A percentile compares a stretch with the other conserved stretches of the same genome.
Conservation (phyloP, 2,113 vertebrate species). For the Corythornis madagascariensis region DNA sequence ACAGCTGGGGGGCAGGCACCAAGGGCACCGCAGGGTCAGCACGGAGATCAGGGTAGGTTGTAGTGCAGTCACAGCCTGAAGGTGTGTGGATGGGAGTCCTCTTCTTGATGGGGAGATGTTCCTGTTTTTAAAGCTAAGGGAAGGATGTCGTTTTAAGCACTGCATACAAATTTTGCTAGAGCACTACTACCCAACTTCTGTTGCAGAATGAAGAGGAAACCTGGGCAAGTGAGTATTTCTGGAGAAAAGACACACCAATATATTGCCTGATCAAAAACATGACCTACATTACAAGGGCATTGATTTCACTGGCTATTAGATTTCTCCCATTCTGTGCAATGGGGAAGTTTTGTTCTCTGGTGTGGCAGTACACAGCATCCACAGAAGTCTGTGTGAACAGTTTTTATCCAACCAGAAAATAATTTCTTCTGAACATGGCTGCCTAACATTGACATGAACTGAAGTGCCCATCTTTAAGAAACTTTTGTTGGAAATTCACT, state of each 20-base stretch:
- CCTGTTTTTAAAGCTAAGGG: not conserved
- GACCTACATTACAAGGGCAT: not conserved
- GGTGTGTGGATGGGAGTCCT: not conserved
- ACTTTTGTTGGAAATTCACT: not conserved
- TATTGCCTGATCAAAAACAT: not conserved
- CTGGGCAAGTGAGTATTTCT: not conserved
- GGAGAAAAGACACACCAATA: not conserved
- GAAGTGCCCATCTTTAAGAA: not conserved
- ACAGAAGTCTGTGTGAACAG: not conserved
- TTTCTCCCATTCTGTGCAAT: not conserved
- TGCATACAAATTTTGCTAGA: not conserved
- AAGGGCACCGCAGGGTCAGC: not conserved
- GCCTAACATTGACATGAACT: not conserved
- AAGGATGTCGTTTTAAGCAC: not conserved
- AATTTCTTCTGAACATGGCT: not conserved
- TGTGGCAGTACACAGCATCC: not conserved
- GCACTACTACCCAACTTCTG: not conserved
- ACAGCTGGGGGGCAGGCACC: not conserved
- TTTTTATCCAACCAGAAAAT: not conserved
- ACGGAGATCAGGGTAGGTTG: not conserved
- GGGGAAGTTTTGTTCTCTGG: not conserved
- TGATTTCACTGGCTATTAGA: not conserved
- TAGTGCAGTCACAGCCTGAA: not conserved
- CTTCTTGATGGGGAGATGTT: not conserved
- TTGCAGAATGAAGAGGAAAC: not conserved